A percentile compares a stretch with the other conserved stretches of the same genome.
These are phyloP conservation scores for Ictalurus furcatus DNA, from an alignment of 2,113 vertebrate genomes.

Conservation along the genomic window DNA sequence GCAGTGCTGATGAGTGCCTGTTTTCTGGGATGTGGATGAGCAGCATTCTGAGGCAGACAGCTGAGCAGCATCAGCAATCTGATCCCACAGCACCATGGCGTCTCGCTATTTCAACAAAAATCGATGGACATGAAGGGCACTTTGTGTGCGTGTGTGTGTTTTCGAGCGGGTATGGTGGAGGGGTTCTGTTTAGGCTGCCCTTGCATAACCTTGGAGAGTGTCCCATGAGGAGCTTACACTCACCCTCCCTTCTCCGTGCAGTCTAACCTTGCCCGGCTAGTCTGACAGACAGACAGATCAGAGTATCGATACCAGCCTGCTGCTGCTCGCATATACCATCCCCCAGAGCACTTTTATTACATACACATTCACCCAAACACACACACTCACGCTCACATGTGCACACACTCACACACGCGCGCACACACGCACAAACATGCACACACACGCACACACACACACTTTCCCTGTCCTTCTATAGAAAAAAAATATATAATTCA, in stretches of 20 bases:
- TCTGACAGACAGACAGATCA: slow-evolving; percentile 44
- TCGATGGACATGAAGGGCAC: slow-evolving; percentile 56
- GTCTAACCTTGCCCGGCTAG: slow-evolving; percentile 45
- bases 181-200: slow-evolving; percentile 42
- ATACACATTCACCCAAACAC: not conserved
- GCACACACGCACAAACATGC: not conserved
- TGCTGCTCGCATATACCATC: slow-evolving; percentile 36
- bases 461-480: not conserved
- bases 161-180: slow-evolving; percentile 9
- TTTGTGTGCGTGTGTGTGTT: slow-evolving; percentile 40
- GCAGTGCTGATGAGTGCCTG: not conserved
- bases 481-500: not conserved
- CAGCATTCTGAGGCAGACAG: slow-evolving; percentile 41
- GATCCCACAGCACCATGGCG: slow-evolving; percentile 50
- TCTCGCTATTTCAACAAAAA: slow-evolving; percentile 52
- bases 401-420: not conserved
- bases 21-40: slow-evolving; percentile 42
- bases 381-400: not conserved
- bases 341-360: slow-evolving; percentile 19
- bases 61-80: slow-evolving; percentile 53
- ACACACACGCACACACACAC: not conserved
- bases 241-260: slow-evolving; percentile 26
- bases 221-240: slow-evolving; percentile 47
- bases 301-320: slow-evolving; percentile 53
- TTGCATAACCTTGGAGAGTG: slow-evolving; percentile 55